Evolutionary conservation across 2,113 vertebrate species (phyloP).

Genomic region (Megaceryle maxima): DNA sequence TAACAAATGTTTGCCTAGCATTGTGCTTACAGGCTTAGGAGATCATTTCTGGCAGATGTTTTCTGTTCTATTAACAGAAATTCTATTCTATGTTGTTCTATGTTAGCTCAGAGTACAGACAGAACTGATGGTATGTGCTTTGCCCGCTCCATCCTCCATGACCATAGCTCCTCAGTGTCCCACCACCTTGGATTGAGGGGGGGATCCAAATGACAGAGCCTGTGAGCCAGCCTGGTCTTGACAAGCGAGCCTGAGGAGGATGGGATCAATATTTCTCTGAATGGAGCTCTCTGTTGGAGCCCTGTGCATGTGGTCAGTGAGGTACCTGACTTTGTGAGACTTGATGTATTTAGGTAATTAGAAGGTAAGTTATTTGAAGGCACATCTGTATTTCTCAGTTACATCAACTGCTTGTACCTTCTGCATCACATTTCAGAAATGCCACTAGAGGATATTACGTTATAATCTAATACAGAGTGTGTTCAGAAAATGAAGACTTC

Average conservation of each 20-base stretch:
- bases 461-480: background rate
- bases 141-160: background rate
- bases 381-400: background rate
- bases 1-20: background rate
- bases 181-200: background rate
- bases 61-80: background rate
- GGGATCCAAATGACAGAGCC: background rate
- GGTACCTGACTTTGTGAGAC: background rate
- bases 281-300: background rate
- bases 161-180: background rate
- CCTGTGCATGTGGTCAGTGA: background rate
- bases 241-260: background rate
- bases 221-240: background rate
- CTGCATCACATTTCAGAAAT: background rate
- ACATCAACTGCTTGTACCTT: background rate
- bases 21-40: background rate
- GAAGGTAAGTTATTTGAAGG: background rate
- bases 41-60: background rate
- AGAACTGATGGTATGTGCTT: background rate
- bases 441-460: background rate
- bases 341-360: fast-evolving
- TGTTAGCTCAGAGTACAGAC: background rate
- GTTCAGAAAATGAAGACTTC: background rate
- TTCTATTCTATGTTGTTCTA: too few species aligned
- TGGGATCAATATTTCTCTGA: background rate